Evolutionary conservation across 2,888 invertebrate species (phyloP).

Genomic region (Liposcelis brunnea): DNA sequence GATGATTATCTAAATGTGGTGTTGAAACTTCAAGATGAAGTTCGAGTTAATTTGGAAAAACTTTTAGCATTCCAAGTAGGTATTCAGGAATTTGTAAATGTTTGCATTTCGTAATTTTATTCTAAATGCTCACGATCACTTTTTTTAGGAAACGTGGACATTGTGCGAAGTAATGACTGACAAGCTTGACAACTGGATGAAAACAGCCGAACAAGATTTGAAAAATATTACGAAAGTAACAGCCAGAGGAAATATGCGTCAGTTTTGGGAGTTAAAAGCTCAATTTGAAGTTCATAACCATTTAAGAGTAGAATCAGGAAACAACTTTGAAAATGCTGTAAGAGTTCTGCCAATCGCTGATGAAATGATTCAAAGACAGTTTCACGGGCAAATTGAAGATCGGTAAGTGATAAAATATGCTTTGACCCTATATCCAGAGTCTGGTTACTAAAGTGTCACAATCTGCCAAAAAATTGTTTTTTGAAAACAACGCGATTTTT

Average conservation of each 20-base stretch:
- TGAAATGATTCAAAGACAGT: constrained; percentile 62
- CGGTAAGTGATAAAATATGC: too few relatives aligned
- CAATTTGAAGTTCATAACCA: constrained; percentile 71
- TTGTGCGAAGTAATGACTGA: constrained; percentile 51
- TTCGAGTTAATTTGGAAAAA: constrained; percentile 51
- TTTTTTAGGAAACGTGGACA: constrained; percentile 45
- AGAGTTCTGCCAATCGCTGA: constrained; percentile 67
- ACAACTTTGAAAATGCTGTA: constrained; percentile 57
- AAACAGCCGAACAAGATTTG: constrained; percentile 52
- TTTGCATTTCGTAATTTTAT: too few relatives aligned
- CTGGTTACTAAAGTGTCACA: too few relatives aligned
- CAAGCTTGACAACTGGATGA: constrained; percentile 59
- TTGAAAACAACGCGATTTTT: too few relatives aligned
- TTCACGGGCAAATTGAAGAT: constrained; percentile 58
- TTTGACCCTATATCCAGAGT: too few relatives aligned
- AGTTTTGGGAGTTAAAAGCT: constrained; percentile 79
- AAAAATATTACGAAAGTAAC: constrained; percentile 40
- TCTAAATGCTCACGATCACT: too few relatives aligned
- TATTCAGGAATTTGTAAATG: not conserved
- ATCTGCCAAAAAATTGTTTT: too few relatives aligned
- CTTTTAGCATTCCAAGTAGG: constrained; percentile 44
- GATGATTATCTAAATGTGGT: constrained; percentile 54
- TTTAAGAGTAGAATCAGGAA: constrained; percentile 51
- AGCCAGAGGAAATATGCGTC: constrained; percentile 52
- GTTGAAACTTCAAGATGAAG: constrained; percentile 54